phyloP scores from a whole-genome alignment of 2,113 vertebrate species.

The Pimephales promelas region DNA sequence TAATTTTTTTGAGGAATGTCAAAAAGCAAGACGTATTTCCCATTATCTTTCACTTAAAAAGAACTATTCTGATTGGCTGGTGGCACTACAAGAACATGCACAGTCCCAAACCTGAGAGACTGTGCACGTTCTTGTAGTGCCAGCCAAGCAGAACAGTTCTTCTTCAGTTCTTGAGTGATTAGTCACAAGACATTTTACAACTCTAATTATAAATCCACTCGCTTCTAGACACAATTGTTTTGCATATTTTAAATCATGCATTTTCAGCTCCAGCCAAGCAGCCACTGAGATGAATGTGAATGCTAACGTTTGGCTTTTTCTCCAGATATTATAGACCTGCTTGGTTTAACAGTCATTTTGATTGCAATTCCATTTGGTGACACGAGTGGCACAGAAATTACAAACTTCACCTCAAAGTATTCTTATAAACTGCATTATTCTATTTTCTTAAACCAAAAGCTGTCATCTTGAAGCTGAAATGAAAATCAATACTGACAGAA shows the following conservation, averaged over 20 bases:
- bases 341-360: neutral
- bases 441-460: neutral
- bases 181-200: neutral
- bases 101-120: no score
- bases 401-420: slow-evolving; percentile 1
- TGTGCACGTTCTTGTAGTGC: neutral
- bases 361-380: neutral
- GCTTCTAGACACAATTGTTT: neutral
- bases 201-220: neutral
- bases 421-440: neutral
- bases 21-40: neutral
- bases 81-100: no score
- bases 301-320: neutral
- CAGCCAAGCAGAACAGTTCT: neutral
- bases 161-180: neutral
- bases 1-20: neutral
- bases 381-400: neutral
- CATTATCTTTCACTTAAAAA: no score
- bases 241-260: neutral
- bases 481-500: neutral
- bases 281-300: neutral
- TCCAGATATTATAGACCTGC: neutral
- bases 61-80: no score
- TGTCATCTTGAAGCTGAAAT: neutral
- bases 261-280: neutral